Evolutionary conservation across 2,113 vertebrate genomes (phyloP).

Genomic region (Redunca redunca): DNA sequence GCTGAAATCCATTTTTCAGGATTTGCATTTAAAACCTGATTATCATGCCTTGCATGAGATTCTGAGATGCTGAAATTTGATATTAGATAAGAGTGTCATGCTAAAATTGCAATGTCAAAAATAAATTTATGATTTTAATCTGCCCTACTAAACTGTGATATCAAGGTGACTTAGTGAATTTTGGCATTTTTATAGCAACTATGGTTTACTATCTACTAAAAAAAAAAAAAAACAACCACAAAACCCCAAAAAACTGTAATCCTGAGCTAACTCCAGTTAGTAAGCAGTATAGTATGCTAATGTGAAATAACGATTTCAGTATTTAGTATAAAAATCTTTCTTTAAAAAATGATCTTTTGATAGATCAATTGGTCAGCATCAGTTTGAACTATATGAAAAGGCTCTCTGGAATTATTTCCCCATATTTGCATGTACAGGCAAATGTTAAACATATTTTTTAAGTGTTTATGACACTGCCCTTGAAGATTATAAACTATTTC

Average conservation of each 20-base stretch:
- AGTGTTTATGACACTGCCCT: not conserved
- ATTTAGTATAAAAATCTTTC: not conserved
- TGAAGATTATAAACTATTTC: not conserved
- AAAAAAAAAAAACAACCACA: not conserved
- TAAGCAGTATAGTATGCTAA: not conserved
- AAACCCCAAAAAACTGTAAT: not conserved
- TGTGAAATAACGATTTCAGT: not conserved
- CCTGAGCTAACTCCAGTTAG: not conserved
- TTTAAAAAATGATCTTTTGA: not conserved
- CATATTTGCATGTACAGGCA: not conserved
- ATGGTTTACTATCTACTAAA: not conserved
- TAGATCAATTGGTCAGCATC: not conserved
- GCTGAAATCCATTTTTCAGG: not conserved
- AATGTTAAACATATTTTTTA: not conserved
- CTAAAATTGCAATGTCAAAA: not conserved
- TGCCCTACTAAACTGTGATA: constrained; percentile 12
- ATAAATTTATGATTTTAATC: constrained; percentile 31
- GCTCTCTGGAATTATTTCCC: not conserved
- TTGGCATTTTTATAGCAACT: constrained; percentile 13
- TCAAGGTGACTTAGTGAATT: not conserved
- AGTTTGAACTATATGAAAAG: not conserved
- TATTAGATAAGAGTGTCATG: not conserved
- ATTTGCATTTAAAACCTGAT: constrained; percentile 15
- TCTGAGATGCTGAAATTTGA: not conserved
- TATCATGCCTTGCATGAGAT: not conserved